Conservation (phyloP, 2,113 vertebrate species). For the Triplophysa tibetana region DNA sequence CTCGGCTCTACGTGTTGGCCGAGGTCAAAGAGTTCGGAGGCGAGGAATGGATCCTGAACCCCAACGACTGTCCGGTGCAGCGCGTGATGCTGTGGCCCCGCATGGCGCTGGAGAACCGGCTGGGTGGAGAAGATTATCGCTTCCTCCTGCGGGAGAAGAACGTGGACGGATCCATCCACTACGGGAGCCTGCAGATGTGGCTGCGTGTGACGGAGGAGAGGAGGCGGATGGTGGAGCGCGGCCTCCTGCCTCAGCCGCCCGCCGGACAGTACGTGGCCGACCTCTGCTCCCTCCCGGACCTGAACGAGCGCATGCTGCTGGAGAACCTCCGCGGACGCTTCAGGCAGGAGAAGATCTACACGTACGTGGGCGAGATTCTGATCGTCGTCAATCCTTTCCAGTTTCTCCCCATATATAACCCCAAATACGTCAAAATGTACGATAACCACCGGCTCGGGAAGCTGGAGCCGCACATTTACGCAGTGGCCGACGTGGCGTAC, state of each 20-base stretch:
- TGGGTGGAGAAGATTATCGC: slow-evolving; percentile 89
- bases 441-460: slow-evolving; percentile 94
- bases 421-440: slow-evolving; percentile 96
- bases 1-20: slow-evolving; percentile 90
- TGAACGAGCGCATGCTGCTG: slow-evolving; percentile 88
- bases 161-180: slow-evolving; percentile 92
- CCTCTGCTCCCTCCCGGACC: slow-evolving; percentile 85
- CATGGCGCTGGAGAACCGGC: slow-evolving; percentile 89
- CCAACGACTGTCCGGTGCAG: slow-evolving; percentile 91
- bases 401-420: slow-evolving; percentile 96
- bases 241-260: slow-evolving; percentile 89
- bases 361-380: slow-evolving; percentile 92
- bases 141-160: slow-evolving; percentile 96
- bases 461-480: slow-evolving; percentile 92
- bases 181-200: slow-evolving; percentile 95
- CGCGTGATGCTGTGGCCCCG: slow-evolving; percentile 97
- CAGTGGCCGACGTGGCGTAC: slow-evolving; percentile 93
- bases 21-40: slow-evolving; percentile 97
- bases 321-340: slow-evolving; percentile 91
- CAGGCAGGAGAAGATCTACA: slow-evolving; percentile 97
- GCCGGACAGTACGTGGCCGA: slow-evolving; percentile 86
- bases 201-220: slow-evolving; percentile 89
- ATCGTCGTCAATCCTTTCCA: slow-evolving; percentile 96
- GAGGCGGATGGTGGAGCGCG: slow-evolving; percentile 86
- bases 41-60: slow-evolving; percentile 98